These are phyloP conservation scores for Morelia viridis DNA, from an alignment of 2,797 vertebrate genomes.

Conservation along the genomic window DNA sequence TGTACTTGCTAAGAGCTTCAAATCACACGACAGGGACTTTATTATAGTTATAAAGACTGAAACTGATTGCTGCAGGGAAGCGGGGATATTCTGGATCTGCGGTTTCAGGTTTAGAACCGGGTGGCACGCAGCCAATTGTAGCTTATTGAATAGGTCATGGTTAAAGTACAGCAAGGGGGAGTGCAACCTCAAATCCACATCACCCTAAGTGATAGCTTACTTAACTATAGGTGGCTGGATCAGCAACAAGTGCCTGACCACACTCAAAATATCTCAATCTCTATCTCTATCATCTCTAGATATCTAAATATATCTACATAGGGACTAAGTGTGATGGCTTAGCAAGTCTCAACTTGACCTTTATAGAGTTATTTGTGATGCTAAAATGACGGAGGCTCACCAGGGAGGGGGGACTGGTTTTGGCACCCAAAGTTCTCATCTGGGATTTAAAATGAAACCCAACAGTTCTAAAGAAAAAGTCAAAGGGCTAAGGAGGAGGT, in stretches of 20 bases:
- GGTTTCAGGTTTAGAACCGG: not conserved
- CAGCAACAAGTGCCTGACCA: not conserved
- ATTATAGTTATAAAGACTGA: not conserved
- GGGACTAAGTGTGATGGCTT: not conserved
- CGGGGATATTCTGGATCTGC: not conserved
- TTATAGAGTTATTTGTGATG: too few species aligned
- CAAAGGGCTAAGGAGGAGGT: too few species aligned
- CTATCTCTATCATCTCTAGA: too few species aligned
- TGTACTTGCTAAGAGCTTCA: constrained; percentile 15
- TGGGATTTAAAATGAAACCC: too few species aligned
- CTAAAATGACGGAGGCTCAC: too few species aligned
- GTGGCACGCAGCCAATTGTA: not conserved
- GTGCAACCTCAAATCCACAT: not conserved
- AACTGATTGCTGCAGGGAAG: not conserved
- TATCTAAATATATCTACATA: too few species aligned
- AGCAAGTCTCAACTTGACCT: not conserved
- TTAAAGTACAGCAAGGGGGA: not conserved
- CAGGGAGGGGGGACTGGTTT: too few species aligned
- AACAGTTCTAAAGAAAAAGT: too few species aligned
- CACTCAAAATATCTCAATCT: not conserved
- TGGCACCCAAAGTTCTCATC: too few species aligned
- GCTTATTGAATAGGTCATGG: not conserved
- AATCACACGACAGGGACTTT: not conserved
- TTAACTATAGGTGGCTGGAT: not conserved
- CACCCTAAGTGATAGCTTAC: not conserved